phyloP scores from a whole-genome alignment of 2,888 invertebrate species.

The Sphecodes monilicornis region DNA sequence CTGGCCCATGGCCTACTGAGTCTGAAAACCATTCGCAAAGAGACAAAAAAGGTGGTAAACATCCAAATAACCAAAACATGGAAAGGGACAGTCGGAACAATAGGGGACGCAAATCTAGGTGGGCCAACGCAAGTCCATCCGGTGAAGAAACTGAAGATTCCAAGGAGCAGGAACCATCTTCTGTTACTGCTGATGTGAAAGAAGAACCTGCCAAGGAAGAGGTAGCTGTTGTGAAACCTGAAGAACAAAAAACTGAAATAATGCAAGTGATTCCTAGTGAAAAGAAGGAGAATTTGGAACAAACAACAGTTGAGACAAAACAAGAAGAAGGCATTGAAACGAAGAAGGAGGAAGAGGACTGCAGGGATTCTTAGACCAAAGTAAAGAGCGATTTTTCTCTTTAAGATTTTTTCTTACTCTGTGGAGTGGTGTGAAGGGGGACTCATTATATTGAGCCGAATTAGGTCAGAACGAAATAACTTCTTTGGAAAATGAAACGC shows the following conservation, averaged over 20 bases:
- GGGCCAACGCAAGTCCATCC: conserved; percentile 75
- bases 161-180: conserved; percentile 39
- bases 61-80: conserved; percentile 49
- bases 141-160: conserved; percentile 56
- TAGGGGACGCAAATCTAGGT: conserved; percentile 76
- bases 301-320: conserved; percentile 14
- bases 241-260: conserved; percentile 20
- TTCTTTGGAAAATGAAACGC: conserved; percentile 35
- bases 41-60: conserved; percentile 66
- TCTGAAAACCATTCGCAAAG: conserved; percentile 45
- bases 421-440: conserved; percentile 57
- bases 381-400: conserved; percentile 59
- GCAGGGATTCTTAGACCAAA: conserved; percentile 64
- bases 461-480: conserved; percentile 22
- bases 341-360: conserved; percentile 50
- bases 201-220: conserved; percentile 35
- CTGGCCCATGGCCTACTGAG: conserved; percentile 70
- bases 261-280: conserved; percentile 28
- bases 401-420: conserved; percentile 57
- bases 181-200: conserved; percentile 14
- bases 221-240: conserved; percentile 13
- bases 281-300: conserved; percentile 11
- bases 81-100: conserved; percentile 77
- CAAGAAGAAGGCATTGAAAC: conserved; percentile 34
- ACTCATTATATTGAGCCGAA: conserved; percentile 46